These are phyloP conservation scores for Microcebus ravelobensis DNA, from an alignment of 2,113 vertebrate species.

Conservation along the genomic window DNA sequence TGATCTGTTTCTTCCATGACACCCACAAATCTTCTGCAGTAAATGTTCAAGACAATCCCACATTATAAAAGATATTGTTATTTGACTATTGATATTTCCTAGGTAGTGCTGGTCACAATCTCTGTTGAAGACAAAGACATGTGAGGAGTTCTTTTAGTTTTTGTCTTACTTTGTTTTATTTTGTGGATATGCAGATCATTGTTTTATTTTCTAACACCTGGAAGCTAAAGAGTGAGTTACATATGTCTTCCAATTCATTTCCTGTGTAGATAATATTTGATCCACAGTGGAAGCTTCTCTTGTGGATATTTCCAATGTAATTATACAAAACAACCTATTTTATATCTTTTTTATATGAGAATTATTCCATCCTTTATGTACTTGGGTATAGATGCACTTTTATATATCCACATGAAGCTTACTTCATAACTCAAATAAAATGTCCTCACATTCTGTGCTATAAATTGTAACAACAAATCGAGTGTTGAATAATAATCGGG, in stretches of 20 bases:
- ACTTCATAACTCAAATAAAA: not conserved
- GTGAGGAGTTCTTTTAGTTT: not conserved
- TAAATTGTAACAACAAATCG: not conserved
- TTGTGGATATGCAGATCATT: not conserved
- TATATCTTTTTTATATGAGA: not conserved
- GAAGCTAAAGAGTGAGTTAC: not conserved
- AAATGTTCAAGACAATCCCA: not conserved
- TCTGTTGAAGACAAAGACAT: not conserved
- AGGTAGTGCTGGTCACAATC: not conserved
- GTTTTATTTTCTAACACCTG: not conserved
- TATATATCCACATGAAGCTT: not conserved
- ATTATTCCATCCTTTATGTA: not conserved
- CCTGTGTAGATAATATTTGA: not conserved
- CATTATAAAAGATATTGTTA: not conserved
- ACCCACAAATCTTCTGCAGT: not conserved
- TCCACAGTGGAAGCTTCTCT: not conserved
- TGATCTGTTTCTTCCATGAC: not conserved
- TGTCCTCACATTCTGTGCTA: not conserved
- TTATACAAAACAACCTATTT: not conserved
- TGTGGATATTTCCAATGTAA: not conserved
- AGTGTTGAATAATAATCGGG: not conserved
- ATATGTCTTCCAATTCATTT: not conserved
- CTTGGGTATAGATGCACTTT: not conserved
- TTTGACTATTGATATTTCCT: not conserved
- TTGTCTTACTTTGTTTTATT: not conserved